A percentile compares a stretch with the other conserved stretches of the same genome.
These are phyloP conservation scores for Pseudochaenichthys georgianus DNA, from an alignment of 2,797 vertebrate species.

Conservation along the genomic window DNA sequence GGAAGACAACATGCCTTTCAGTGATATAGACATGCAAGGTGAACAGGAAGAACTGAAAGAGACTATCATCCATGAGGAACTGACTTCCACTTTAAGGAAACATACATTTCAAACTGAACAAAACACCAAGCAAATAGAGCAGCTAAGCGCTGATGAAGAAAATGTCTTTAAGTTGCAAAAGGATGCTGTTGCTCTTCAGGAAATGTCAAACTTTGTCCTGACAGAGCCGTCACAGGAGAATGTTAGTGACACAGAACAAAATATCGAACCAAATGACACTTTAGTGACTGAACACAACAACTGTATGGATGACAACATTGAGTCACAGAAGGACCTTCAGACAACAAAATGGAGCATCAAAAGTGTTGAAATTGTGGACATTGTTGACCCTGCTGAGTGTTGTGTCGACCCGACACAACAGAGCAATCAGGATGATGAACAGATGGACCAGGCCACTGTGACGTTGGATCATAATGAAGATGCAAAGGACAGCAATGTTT, in stretches of 20 bases:
- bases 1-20: slow-evolving; percentile 1
- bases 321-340: slow-evolving; percentile 1
- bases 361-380: neutral
- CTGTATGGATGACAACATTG: neutral
- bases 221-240: slow-evolving; percentile 14
- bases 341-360: neutral
- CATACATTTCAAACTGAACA: slow-evolving; percentile 5
- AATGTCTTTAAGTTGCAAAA: slow-evolving; percentile 16
- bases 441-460: neutral
- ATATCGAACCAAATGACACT: neutral
- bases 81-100: neutral
- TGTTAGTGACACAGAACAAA: slow-evolving; percentile 7
- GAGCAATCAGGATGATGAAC: neutral
- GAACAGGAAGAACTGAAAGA: neutral
- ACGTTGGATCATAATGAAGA: neutral
- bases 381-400: neutral
- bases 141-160: neutral
- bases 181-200: neutral
- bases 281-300: slow-evolving; percentile 14
- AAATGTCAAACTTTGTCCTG: neutral
- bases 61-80: neutral
- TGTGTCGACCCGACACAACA: neutral
- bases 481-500: slow-evolving; percentile 11
- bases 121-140: neutral
- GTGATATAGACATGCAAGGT: neutral